phyloP scores from a whole-genome alignment of 2,797 vertebrate genomes.

The Brotula barbata region DNA sequence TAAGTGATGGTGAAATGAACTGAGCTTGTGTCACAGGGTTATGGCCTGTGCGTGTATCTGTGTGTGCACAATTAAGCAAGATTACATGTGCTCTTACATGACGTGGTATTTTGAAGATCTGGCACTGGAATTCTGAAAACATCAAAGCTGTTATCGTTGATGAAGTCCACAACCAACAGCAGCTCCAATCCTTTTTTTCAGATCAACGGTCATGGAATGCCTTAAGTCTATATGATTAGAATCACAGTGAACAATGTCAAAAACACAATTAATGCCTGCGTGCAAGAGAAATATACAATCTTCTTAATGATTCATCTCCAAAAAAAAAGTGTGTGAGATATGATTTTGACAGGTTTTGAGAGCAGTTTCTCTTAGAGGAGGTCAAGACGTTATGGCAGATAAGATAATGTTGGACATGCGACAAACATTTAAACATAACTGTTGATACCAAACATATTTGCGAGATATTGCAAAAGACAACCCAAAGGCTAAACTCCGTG shows the following conservation, averaged over 20 bases:
- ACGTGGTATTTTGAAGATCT: background rate
- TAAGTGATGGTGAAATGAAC: background rate
- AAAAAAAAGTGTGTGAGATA: background rate
- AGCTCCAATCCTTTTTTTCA: too few species aligned
- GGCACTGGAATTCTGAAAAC: background rate
- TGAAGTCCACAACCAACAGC: background rate
- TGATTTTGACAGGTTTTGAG: constrained; percentile 2
- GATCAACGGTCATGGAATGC: too few species aligned
- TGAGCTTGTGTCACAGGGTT: constrained; percentile 1
- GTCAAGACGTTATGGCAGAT: constrained; percentile 3
- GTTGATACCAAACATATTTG: background rate
- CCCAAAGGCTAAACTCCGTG: background rate
- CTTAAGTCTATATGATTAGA: too few species aligned
- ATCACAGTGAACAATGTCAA: background rate
- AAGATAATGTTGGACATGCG: constrained; percentile 1
- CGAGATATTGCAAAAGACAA: background rate
- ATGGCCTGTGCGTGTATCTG: constrained; percentile 1
- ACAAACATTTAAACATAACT: background rate
- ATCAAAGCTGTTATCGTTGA: background rate
- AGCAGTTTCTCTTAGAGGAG: constrained; percentile 20
- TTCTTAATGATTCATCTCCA: constrained; percentile 9
- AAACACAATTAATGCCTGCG: background rate
- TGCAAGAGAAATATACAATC: constrained; percentile 6
- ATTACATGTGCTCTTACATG: background rate
- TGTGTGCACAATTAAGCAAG: background rate